Percentiles rank a stretch among this genome's conserved stretches.
Conservation (phyloP, 23 tunicate genomes). For the Halocynthia aurantium region DNA sequence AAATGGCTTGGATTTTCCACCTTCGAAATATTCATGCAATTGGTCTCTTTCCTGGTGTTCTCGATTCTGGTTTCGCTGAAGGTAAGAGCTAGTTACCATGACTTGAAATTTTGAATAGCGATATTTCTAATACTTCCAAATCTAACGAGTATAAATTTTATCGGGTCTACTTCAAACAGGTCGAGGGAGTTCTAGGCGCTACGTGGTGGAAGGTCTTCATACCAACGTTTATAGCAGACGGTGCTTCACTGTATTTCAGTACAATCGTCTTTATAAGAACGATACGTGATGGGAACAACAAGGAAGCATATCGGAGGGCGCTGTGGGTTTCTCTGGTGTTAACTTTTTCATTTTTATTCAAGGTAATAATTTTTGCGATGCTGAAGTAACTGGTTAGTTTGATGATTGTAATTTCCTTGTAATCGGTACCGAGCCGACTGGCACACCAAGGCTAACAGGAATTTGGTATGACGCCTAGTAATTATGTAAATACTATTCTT, state of each 20-base stretch:
- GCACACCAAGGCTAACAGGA: too few relatives aligned
- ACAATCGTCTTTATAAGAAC: conserved; percentile 44
- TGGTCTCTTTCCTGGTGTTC: conserved; percentile 3
- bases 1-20: conserved; percentile 20
- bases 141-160: not conserved
- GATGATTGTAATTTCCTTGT: too few relatives aligned
- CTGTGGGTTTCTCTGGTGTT: conserved; percentile 32
- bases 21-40: conserved; percentile 17
- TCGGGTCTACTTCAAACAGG: conserved; percentile 17
- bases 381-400: too few relatives aligned
- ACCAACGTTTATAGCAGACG: conserved; percentile 60
- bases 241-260: conserved; percentile 46
- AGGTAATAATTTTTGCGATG: conserved; percentile 11
- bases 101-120: not conserved
- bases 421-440: too few relatives aligned
- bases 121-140: not conserved
- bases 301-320: conserved; percentile 34
- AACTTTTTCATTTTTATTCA: conserved; percentile 26
- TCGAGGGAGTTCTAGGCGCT: conserved; percentile 12
- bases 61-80: conserved; percentile 4
- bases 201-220: conserved; percentile 43
- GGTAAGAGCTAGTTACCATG: conserved; percentile 2
- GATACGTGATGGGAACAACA: conserved; percentile 19
- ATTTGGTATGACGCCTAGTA: too few relatives aligned
- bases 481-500: too few relatives aligned